These are phyloP conservation scores for Drosophila kokeensis DNA, from an alignment of 2,888 invertebrate genomes.

Conservation along the genomic window DNA sequence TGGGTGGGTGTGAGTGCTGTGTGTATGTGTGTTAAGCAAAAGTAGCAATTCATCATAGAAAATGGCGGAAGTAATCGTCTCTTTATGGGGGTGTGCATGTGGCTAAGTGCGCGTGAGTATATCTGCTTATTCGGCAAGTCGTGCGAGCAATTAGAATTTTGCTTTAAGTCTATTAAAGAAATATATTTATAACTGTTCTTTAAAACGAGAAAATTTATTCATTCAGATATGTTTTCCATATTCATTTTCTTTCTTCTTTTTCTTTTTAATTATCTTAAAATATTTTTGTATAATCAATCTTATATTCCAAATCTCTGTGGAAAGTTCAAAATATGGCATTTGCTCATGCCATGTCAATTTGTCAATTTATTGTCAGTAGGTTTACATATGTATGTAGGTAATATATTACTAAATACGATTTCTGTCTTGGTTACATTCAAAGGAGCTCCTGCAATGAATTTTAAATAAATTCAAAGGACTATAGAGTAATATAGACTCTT, in stretches of 20 bases:
- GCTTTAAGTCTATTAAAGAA: conserved; percentile 6
- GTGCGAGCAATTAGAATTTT: conserved; percentile 41
- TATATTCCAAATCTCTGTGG: background rate
- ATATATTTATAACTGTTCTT: background rate
- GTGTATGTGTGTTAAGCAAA: conserved; percentile 62
- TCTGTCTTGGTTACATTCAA: background rate
- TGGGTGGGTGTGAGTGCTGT: conserved; percentile 17
- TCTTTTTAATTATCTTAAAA: background rate
- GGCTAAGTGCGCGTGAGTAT: conserved; percentile 39
- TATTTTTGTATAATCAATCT: background rate
- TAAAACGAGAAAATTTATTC: background rate
- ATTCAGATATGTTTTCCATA: background rate
- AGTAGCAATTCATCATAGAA: conserved; percentile 84
- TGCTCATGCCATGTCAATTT: too few species aligned
- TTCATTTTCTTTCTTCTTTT: background rate
- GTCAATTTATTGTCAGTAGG: background rate
- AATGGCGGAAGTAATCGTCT: conserved; percentile 82
- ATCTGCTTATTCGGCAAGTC: conserved; percentile 30
- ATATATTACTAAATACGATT: background rate
- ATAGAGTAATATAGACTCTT: background rate
- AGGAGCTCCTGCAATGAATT: background rate
- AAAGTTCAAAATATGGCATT: background rate
- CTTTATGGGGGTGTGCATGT: conserved; percentile 65
- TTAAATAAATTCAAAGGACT: background rate
- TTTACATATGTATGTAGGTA: background rate